Conservation (phyloP, 2,797 vertebrate genomes). For the Micromesistius poutassou region DNA sequence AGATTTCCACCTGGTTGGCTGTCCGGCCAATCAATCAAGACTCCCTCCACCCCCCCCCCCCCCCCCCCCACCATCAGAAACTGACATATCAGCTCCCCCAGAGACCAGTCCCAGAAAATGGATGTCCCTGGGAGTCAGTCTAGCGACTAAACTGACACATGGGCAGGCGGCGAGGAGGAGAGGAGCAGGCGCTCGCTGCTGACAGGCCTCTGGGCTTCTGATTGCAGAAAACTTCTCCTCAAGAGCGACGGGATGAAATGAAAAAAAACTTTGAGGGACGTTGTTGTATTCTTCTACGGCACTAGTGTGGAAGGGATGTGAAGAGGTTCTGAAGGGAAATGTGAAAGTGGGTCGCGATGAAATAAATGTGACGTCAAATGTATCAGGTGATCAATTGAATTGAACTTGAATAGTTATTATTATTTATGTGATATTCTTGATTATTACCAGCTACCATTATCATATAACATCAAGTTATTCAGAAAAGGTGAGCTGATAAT, state of each 20-base stretch:
- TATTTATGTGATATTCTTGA: too few species aligned
- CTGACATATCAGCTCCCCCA: constrained; percentile 45
- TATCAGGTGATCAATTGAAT: too few species aligned
- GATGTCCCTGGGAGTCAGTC: constrained; percentile 33
- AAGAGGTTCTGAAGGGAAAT: not conserved
- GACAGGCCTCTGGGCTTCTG: not conserved
- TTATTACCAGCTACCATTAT: too few species aligned
- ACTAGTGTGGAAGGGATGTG: constrained; percentile 1
- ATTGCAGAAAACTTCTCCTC: not conserved
- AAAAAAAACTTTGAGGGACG: not conserved
- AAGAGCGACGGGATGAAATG: not conserved
- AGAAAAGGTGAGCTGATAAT: too few species aligned
- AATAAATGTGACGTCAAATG: not conserved
- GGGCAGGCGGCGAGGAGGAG: not conserved
- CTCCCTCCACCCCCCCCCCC: constrained; percentile 9
- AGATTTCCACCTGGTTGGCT: constrained; percentile 46
- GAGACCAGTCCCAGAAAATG: constrained; percentile 29
- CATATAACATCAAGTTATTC: too few species aligned
- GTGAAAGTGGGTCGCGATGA: not conserved
- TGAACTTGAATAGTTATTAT: too few species aligned
- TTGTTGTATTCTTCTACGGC: constrained; percentile 9
- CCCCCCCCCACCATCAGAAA: constrained; percentile 25
- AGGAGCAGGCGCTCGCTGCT: not conserved
- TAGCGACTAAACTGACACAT: constrained; percentile 26
- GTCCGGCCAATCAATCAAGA: constrained; percentile 56